Percentiles rank a stretch among this genome's conserved stretches.
phyloP scores from a whole-genome alignment of 1,140 invertebrate genomes.

The Lepidurus packardi region DNA sequence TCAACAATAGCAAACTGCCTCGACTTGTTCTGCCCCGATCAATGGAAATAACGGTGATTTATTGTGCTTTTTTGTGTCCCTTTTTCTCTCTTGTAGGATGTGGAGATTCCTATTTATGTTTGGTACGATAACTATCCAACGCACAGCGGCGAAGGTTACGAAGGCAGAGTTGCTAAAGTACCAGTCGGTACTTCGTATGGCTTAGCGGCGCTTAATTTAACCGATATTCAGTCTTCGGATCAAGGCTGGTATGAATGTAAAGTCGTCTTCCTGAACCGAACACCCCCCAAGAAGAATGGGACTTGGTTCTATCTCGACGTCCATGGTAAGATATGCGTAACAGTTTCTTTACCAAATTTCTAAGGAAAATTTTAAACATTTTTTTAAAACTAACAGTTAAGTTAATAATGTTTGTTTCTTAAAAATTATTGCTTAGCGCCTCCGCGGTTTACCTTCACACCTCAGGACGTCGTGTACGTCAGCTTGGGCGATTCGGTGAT shows the following conservation, averaged over 20 bases:
- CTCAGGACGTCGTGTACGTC: slow-evolving; percentile 90
- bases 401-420: not conserved
- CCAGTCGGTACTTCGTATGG: slow-evolving; percentile 60
- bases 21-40: not conserved
- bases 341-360: not conserved
- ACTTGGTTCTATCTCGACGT: slow-evolving; percentile 96
- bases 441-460: slow-evolving; percentile 84
- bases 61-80: not conserved
- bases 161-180: slow-evolving; percentile 80
- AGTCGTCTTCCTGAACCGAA: slow-evolving; percentile 89
- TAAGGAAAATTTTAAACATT: not conserved
- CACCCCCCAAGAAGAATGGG: slow-evolving; percentile 81
- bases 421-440: slow-evolving; percentile 52
- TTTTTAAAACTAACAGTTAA: not conserved
- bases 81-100: slow-evolving; percentile 55
- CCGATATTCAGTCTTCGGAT: slow-evolving; percentile 82
- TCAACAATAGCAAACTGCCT: not conserved
- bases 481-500: slow-evolving; percentile 91
- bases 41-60: not conserved
- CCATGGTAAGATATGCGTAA: slow-evolving; percentile 56
- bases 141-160: slow-evolving; percentile 85
- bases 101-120: slow-evolving; percentile 91
- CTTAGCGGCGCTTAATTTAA: slow-evolving; percentile 86
- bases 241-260: slow-evolving; percentile 97
- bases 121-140: slow-evolving; percentile 96